Evolutionary conservation across 2,113 vertebrate species (phyloP).

Genomic region (Mohoua ochrocephala): DNA sequence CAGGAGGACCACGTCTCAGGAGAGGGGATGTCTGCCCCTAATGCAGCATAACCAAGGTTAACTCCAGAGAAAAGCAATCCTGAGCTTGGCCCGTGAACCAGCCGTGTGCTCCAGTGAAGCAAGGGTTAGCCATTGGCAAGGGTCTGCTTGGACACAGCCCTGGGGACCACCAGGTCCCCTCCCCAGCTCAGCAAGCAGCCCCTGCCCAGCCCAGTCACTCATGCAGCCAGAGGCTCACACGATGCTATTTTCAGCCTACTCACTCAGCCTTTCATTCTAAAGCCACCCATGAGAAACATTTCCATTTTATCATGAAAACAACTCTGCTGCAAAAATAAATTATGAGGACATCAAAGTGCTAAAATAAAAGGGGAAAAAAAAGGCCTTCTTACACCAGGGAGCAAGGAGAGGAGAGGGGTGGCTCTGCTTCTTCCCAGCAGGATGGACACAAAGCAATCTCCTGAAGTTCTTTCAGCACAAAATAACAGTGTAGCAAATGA

Average conservation of each 20-base stretch:
- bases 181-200: background rate
- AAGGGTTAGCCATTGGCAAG: background rate
- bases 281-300: conserved; percentile 35
- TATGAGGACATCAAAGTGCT: background rate
- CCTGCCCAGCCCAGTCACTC: background rate
- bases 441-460: background rate
- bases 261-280: conserved; percentile 9
- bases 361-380: background rate
- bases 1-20: background rate
- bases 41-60: background rate
- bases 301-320: conserved; percentile 52
- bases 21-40: background rate
- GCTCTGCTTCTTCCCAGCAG: background rate
- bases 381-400: background rate
- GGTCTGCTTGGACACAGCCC: background rate
- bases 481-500: background rate
- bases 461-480: background rate
- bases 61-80: background rate
- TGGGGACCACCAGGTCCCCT: background rate
- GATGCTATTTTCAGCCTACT: conserved; percentile 27
- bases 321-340: conserved; percentile 37
- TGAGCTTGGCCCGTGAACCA: fast-evolving
- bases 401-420: background rate
- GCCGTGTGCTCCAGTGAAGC: fast-evolving
- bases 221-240: background rate